Conservation (phyloP, 1,140 invertebrate species). For the Monochamus saltuarius region DNA sequence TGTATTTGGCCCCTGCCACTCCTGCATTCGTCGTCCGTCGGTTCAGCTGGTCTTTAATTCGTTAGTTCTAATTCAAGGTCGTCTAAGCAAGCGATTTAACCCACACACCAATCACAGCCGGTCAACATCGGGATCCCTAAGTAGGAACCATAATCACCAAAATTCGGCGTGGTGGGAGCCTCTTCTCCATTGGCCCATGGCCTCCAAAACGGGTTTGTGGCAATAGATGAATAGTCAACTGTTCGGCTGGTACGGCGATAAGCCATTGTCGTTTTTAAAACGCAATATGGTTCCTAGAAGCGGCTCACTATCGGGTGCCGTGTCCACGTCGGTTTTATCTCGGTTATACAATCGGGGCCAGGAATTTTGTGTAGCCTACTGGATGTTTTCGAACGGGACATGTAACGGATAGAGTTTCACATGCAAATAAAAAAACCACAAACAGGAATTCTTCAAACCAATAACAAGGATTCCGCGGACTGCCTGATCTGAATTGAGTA, state of each 20-base stretch:
- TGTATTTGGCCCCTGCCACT: too few relatives aligned
- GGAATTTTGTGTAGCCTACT: too few relatives aligned
- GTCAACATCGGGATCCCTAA: background rate
- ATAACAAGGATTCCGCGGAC: too few relatives aligned
- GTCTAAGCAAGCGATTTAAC: slow-evolving; percentile 24
- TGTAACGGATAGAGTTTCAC: too few relatives aligned
- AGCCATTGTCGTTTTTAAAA: slow-evolving; percentile 27
- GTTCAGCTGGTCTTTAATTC: slow-evolving; percentile 9
- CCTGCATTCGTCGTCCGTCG: too few relatives aligned
- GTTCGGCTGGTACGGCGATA: slow-evolving; percentile 11
- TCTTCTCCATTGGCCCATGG: slow-evolving; percentile 24
- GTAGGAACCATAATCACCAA: slow-evolving; percentile 15
- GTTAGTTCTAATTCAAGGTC: slow-evolving; percentile 30
- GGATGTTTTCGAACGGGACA: too few relatives aligned
- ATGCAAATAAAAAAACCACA: too few relatives aligned
- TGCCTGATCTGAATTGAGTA: too few relatives aligned
- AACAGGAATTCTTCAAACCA: too few relatives aligned
- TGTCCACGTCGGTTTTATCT: background rate
- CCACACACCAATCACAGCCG: background rate
- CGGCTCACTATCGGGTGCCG: background rate
- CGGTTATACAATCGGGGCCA: background rate
- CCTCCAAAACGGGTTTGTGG: slow-evolving; percentile 21
- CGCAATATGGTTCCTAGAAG: slow-evolving; percentile 18
- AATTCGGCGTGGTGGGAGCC: slow-evolving; percentile 17
- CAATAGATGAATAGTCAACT: slow-evolving; percentile 28